phyloP scores from a whole-genome alignment of 2,797 vertebrate species.

The Centropyge bicolor region DNA sequence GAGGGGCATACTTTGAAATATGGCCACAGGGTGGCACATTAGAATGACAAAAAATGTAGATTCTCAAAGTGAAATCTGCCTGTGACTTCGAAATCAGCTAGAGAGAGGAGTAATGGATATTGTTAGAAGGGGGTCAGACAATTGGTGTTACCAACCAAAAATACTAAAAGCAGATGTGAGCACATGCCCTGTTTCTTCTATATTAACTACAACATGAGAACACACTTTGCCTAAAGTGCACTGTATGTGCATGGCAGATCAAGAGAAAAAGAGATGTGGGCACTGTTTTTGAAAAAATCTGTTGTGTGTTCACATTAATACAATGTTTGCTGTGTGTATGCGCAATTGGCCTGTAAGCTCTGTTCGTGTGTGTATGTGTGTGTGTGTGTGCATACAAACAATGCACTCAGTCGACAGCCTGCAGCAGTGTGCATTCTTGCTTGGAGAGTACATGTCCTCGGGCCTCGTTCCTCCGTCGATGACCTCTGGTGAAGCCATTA shows the following conservation, averaged over 20 bases:
- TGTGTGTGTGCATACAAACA: conserved; percentile 69
- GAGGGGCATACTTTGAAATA: conserved; percentile 73
- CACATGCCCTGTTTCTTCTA: conserved; percentile 34
- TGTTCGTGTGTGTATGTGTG: conserved; percentile 29
- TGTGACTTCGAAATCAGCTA: conserved; percentile 47
- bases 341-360: conserved; percentile 65
- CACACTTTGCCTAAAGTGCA: conserved; percentile 40
- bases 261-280: conserved; percentile 56
- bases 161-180: conserved; percentile 40
- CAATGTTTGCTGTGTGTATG: conserved; percentile 56
- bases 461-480: conserved; percentile 81
- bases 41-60: conserved; percentile 78
- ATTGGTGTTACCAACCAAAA: conserved; percentile 23
- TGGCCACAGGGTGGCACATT: conserved; percentile 73
- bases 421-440: conserved; percentile 80
- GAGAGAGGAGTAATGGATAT: conserved; percentile 37
- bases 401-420: conserved; percentile 77
- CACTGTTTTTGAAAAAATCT: conserved; percentile 59
- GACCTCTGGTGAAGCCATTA: conserved; percentile 88
- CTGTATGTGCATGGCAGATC: conserved; percentile 44
- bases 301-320: conserved; percentile 70
- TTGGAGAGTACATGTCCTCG: conserved; percentile 81
- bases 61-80: conserved; percentile 72
- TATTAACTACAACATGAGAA: conserved; percentile 52
- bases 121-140: conserved; percentile 39